Base-by-base conservation (phyloP, 2,113 vertebrate species). In the Boleophthalmus pectinirostris region DNA sequence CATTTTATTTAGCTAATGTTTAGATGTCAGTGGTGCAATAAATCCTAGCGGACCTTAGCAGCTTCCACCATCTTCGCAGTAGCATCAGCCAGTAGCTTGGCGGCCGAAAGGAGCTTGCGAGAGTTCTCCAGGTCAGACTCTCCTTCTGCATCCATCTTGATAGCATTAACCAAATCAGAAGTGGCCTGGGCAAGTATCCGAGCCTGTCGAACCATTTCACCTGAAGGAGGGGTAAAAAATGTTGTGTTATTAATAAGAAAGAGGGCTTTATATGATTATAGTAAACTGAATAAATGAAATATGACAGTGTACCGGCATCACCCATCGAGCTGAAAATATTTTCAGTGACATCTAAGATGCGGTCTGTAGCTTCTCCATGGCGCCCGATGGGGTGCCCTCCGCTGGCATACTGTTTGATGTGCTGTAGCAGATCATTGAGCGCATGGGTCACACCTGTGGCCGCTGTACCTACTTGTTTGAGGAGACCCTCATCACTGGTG, bases 321-420 rank as follows among this genome's bases (percentile, higher is more conserved):
- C 97, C 97, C 96, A 98, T 98, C n/a, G 96, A 97, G 90, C 96
- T 98, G 92, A 99, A 98, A 93, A 98, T 98, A 86, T 98, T 98
- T 90, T 98, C 96, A 0, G 97, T 99, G 80, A 98, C 95, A 0
- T 96, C 96, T 67, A 99, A 94, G 85, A 99, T 98, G 83, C 97
- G 97, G 89, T 99, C 95, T 0, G 97, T 98, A 80, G 98, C 97
- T 83, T 99, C 96, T 75, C 98, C 98, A 0, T 99, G 98, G 24
- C 96, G 94, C 2, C 97, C 96, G 0, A 97, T 95, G 1, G 97
- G 96, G 78, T 96, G 95, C 0, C 94, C 95, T 0, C 96, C 97
- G 0, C 92, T 94, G 75, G 96, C 95, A 0, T 98, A 96, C 88
- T 96, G 96, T 79, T 96, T 97, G 86, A 99, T 97, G 66, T 99